Conservation (phyloP, 2,113 vertebrate genomes). For the Micronycteris hirsuta region DNA sequence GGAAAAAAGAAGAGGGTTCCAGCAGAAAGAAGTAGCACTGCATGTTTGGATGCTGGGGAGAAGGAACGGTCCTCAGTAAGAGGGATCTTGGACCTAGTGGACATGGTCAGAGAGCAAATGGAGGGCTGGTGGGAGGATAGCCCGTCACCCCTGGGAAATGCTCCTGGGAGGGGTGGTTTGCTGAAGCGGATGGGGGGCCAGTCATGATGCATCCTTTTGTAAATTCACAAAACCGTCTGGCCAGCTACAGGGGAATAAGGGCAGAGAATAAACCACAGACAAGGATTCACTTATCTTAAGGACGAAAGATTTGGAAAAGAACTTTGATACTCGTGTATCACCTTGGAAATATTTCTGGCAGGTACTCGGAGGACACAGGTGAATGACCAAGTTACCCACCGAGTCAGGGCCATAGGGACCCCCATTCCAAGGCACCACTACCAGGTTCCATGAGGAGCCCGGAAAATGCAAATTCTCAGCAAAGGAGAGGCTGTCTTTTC, state of each 20-base stretch:
- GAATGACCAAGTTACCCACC: not conserved
- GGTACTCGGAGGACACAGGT: not conserved
- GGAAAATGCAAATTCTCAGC: not conserved
- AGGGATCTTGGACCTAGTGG: not conserved
- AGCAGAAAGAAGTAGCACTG: not conserved
- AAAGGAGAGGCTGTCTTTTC: not conserved
- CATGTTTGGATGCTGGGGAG: not conserved
- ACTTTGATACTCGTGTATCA: not conserved
- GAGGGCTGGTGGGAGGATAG: not conserved
- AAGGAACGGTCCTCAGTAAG: not conserved
- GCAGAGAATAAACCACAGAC: not conserved
- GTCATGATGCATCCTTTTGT: not conserved
- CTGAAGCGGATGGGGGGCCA: not conserved
- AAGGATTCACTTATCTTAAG: not conserved
- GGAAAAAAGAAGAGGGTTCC: not conserved
- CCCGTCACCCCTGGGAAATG: not conserved
- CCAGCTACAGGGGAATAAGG: not conserved
- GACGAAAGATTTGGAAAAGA: not conserved
- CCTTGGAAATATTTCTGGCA: conserved; percentile 7
- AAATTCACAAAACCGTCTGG: not conserved
- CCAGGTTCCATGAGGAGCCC: not conserved
- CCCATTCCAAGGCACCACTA: not conserved
- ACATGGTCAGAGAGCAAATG: not conserved
- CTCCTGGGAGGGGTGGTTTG: not conserved
- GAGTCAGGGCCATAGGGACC: not conserved